phyloP scores from a whole-genome alignment of 2,888 invertebrate species.

The Diarsia rubi region DNA sequence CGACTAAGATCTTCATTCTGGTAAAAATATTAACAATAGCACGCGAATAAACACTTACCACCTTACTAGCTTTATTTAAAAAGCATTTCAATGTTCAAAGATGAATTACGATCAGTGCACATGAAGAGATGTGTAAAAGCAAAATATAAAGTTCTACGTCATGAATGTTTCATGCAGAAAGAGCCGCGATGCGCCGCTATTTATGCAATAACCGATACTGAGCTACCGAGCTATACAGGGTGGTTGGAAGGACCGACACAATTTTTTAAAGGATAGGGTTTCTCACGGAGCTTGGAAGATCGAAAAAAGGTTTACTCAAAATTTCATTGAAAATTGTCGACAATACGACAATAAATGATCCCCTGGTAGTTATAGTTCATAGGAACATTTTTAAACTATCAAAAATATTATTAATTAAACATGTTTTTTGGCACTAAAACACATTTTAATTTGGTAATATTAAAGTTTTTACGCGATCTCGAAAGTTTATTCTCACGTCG shows the following conservation, averaged over 20 bases:
- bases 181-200: constrained; percentile 59
- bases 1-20: neutral
- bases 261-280: neutral
- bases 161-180: constrained; percentile 69
- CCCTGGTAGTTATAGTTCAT: too few relatives aligned
- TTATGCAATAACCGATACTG: constrained; percentile 68
- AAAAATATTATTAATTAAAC: constrained; percentile 38
- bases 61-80: constrained; percentile 38
- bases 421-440: constrained; percentile 31
- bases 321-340: too few relatives aligned
- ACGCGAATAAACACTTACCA: neutral
- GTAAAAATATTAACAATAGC: too few relatives aligned
- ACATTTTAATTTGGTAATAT: constrained; percentile 46
- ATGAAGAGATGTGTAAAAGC: constrained; percentile 52
- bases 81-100: constrained; percentile 52
- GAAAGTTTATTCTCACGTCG: neutral
- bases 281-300: too few relatives aligned
- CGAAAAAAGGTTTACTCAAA: too few relatives aligned
- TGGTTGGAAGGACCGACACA: neutral
- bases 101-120: constrained; percentile 59
- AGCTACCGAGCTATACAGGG: constrained; percentile 3
- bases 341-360: too few relatives aligned
- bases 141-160: constrained; percentile 52
- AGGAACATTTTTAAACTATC: too few relatives aligned
- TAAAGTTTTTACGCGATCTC: constrained; percentile 22